Evolutionary conservation across 2,797 vertebrate species (phyloP).

Genomic region (Setipinna tenuifilis): DNA sequence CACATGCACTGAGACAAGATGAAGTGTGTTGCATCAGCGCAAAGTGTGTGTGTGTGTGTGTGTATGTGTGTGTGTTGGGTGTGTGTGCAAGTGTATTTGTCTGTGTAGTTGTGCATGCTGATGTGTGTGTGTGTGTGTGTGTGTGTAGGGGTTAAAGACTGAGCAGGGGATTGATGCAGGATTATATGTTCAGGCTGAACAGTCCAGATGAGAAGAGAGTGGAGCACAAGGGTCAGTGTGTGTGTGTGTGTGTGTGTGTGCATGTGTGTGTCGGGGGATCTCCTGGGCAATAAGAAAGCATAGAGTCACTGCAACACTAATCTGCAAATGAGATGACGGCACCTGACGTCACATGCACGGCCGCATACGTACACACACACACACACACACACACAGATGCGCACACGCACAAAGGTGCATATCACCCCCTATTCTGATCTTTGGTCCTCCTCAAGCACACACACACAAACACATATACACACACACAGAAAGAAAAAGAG

Average conservation of each 20-base stretch:
- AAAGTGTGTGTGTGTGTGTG: no score
- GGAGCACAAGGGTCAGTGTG: background rate
- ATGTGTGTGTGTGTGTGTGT: no score
- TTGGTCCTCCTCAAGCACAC: background rate
- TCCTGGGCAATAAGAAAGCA: conserved; percentile 58
- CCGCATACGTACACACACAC: background rate
- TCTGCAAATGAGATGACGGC: conserved; percentile 44
- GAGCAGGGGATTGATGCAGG: conserved; percentile 68
- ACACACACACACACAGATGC: background rate
- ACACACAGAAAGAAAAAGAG: no score
- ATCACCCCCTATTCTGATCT: conserved; percentile 22
- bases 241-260: no score
- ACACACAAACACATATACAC: no score
- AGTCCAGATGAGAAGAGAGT: conserved; percentile 57
- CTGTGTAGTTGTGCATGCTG: no score
- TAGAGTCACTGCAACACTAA: conserved; percentile 43
- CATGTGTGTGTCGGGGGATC: conserved; percentile 49
- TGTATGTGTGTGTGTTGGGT: no score
- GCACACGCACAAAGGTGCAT: background rate
- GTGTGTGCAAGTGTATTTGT: no score
- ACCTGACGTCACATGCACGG: conserved; percentile 39
- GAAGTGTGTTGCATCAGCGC: no score
- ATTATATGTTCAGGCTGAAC: conserved; percentile 68
- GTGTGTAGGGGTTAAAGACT: conserved; percentile 52
- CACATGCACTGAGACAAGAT: no score